These are phyloP conservation scores for Byasa hedistus DNA, from an alignment of 2,888 invertebrate species.

Conservation along the genomic window DNA sequence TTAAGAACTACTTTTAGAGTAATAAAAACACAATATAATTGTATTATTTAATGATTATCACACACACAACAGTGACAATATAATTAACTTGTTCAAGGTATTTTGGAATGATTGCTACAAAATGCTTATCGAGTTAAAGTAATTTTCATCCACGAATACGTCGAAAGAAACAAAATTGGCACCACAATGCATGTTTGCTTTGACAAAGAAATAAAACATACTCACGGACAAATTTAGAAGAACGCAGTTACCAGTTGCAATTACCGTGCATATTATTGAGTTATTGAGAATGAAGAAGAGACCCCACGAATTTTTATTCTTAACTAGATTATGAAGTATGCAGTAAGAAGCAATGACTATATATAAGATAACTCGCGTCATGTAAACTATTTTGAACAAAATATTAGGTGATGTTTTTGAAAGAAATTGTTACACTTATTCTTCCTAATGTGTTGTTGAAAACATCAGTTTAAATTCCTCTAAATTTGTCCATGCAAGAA, in stretches of 20 bases:
- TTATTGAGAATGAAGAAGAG: neutral
- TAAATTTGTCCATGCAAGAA: neutral
- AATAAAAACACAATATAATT: neutral
- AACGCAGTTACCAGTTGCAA: too few relatives aligned
- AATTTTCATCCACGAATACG: neutral
- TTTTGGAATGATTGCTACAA: conserved; percentile 28
- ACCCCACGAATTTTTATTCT: too few relatives aligned
- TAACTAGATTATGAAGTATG: too few relatives aligned
- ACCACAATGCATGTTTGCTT: too few relatives aligned
- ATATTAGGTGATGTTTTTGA: too few relatives aligned
- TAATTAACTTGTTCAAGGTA: conserved; percentile 13
- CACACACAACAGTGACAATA: conserved; percentile 25
- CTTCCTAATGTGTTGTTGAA: neutral
- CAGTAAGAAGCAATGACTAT: too few relatives aligned
- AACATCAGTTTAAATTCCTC: neutral
- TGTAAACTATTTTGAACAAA: too few relatives aligned
- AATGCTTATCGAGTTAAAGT: conserved; percentile 6
- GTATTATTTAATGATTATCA: conserved; percentile 17
- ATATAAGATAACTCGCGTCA: too few relatives aligned
- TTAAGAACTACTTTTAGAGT: neutral
- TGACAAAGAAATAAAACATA: too few relatives aligned
- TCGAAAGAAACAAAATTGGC: too few relatives aligned
- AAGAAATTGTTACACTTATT: conserved; percentile 8
- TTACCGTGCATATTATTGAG: too few relatives aligned
- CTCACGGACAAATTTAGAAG: too few relatives aligned